Percentiles rank a stretch among this genome's conserved stretches.
These are phyloP conservation scores for Cydia amplana DNA, from an alignment of 1,140 invertebrate genomes.

Conservation along the genomic window DNA sequence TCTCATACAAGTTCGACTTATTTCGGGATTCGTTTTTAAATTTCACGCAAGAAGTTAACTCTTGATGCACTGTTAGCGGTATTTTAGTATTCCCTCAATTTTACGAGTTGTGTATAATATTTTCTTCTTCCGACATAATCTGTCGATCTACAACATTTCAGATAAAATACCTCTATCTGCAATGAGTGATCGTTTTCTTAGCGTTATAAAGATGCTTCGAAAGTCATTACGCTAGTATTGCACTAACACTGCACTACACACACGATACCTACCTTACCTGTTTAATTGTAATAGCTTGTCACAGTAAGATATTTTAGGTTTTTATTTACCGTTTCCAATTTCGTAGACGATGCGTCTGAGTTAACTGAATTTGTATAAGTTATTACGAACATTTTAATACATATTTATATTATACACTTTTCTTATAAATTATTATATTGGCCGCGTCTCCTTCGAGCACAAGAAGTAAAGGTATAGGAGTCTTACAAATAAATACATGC, in stretches of 20 bases:
- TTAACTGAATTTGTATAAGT: background rate
- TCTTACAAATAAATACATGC: background rate
- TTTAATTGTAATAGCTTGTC: background rate
- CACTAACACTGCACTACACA: background rate
- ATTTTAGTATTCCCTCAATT: background rate
- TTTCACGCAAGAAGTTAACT: too few relatives aligned
- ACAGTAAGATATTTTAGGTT: background rate
- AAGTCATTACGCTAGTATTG: background rate
- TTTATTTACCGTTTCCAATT: background rate
- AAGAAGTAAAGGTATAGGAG: background rate
- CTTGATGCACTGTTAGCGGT: background rate
- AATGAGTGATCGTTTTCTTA: background rate
- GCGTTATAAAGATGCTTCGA: background rate
- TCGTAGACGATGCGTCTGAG: background rate
- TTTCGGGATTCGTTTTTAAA: background rate
- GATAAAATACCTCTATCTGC: background rate
- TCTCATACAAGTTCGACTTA: too few relatives aligned
- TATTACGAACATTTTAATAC: background rate
- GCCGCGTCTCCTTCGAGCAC: background rate
- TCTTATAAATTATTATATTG: background rate
- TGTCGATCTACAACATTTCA: background rate
- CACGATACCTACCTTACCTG: background rate
- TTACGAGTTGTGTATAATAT: background rate
- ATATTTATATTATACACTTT: background rate
- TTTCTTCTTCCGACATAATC: background rate